Evolutionary conservation across 1,140 invertebrate genomes (phyloP).

Genomic region (Bemisia tabaci): DNA sequence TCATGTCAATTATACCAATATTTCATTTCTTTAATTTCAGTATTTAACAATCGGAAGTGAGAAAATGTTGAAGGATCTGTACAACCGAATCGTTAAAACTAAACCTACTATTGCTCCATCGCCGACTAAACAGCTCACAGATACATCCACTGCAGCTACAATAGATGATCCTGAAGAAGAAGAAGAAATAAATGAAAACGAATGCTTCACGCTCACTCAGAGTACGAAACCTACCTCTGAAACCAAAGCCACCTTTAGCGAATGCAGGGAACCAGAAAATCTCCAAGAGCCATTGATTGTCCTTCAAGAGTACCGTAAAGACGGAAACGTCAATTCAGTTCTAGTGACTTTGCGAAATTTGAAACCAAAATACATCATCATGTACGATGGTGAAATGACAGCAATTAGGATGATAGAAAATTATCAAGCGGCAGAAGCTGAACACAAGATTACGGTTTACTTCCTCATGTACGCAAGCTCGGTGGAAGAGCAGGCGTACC

Average conservation of each 20-base stretch:
- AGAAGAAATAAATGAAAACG: constrained; percentile 26
- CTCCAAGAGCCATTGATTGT: constrained; percentile 42
- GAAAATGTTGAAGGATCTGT: constrained; percentile 34
- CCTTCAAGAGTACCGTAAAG: constrained; percentile 61
- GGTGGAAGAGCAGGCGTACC: constrained; percentile 89
- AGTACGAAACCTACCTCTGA: constrained; percentile 19
- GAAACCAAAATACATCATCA: constrained; percentile 67
- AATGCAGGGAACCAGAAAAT: constrained; percentile 11
- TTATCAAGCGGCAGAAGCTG: constrained; percentile 45
- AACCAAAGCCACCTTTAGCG: constrained; percentile 19
- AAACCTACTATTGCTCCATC: constrained; percentile 11
- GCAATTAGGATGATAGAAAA: constrained; percentile 80
- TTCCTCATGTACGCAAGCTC: constrained; percentile 80
- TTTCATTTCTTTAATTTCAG: too few relatives aligned
- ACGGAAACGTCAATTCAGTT: constrained; percentile 50
- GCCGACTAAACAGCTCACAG: background rate
- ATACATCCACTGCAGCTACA: constrained; percentile 14
- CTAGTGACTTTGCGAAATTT: constrained; percentile 48
- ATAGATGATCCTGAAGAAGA: constrained; percentile 24
- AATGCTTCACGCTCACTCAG: constrained; percentile 28
- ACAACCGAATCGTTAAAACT: constrained; percentile 21
- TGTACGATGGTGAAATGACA: constrained; percentile 81
- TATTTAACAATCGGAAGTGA: constrained; percentile 52
- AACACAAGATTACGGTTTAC: constrained; percentile 55
- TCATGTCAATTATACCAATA: too few relatives aligned